Evolutionary conservation across 2,888 invertebrate genomes (phyloP), one percentile per base, ranked within the genome.

Genomic region (Philaethria dido): DNA sequence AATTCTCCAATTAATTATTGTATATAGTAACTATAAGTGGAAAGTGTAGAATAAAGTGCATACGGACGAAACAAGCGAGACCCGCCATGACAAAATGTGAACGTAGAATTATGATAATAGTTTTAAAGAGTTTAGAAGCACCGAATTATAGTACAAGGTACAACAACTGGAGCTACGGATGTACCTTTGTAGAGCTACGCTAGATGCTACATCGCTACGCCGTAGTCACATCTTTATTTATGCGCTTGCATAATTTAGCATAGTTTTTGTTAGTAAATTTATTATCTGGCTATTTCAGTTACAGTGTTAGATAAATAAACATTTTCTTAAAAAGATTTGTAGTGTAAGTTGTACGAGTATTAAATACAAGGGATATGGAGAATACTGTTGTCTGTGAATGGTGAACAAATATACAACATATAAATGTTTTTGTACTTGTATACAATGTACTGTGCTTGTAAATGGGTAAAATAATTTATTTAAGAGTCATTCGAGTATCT

Each of bases 31-130:
- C 13, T 47, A 5, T 47, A 47, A 20, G 48, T 48, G 78, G 77
- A 80, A 78, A 80, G 77, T 79, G 80, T 80, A 81, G 79, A 81
- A 78, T 80, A 76, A 83, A 84, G 83, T 84, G 80, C 82, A 70
- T 68, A 64, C 48, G 68, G 68, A 70, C 66, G 64, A 68, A 67
- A 71, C 64, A 65, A 70, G 65, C 69, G 73, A 73, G 66, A 71
- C 69, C 73, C 84, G 84, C 84, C 81, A 80, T 86, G 84, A 87
- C 88, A 88, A 82, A 87, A 87, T 87, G 85, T 79, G 83, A 86
- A 84, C 80, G 79, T 84, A 83, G 81, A 90, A 86, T 90, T 90
- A 90, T 90, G 86, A 86, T 87, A 87, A 86, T 89, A 90, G 88
- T 88, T 89, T 87, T 80, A 88, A 87, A 87, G 83, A 87, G 84